Percentiles rank a stretch among this genome's conserved stretches.
These are phyloP conservation scores for Latrodectus elegans DNA, from an alignment of 2,888 invertebrate genomes.

Conservation along the genomic window DNA sequence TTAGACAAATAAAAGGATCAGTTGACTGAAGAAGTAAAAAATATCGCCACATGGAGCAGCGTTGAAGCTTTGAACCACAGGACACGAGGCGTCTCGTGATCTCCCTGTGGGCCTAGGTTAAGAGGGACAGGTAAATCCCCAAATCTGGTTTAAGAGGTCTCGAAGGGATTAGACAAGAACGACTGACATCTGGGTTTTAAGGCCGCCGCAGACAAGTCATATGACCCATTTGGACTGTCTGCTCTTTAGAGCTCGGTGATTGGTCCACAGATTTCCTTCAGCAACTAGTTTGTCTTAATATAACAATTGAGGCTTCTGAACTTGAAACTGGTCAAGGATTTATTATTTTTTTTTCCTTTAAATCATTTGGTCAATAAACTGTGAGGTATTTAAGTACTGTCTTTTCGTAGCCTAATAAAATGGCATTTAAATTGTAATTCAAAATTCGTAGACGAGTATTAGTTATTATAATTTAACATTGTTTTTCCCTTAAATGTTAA, in stretches of 20 bases:
- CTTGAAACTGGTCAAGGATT: too few species aligned
- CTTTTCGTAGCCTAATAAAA: too few species aligned
- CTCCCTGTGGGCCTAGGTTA: constrained; percentile 61
- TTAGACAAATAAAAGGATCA: constrained; percentile 60
- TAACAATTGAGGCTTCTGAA: too few species aligned
- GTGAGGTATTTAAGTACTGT: too few species aligned
- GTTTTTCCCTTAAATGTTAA: too few species aligned
- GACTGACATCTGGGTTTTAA: constrained; percentile 64
- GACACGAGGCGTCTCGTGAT: constrained; percentile 55
- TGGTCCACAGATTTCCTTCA: constrained; percentile 53
- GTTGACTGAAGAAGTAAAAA: constrained; percentile 25
- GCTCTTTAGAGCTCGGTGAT: constrained; percentile 53
- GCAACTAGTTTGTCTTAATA: neutral
- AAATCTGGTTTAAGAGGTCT: constrained; percentile 70
- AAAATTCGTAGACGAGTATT: too few species aligned
- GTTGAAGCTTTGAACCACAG: constrained; percentile 51
- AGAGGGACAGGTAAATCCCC: constrained; percentile 69
- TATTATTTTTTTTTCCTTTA: too few species aligned
- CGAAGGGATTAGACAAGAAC: constrained; percentile 63
- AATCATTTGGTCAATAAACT: too few species aligned
- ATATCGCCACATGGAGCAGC: constrained; percentile 22
- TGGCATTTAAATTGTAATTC: too few species aligned
- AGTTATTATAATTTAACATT: too few species aligned
- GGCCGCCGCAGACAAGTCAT: constrained; percentile 62
- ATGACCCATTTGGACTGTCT: constrained; percentile 48